These are phyloP conservation scores for Apamea monoglypha DNA, from an alignment of 2,888 invertebrate genomes.

Conservation along the genomic window DNA sequence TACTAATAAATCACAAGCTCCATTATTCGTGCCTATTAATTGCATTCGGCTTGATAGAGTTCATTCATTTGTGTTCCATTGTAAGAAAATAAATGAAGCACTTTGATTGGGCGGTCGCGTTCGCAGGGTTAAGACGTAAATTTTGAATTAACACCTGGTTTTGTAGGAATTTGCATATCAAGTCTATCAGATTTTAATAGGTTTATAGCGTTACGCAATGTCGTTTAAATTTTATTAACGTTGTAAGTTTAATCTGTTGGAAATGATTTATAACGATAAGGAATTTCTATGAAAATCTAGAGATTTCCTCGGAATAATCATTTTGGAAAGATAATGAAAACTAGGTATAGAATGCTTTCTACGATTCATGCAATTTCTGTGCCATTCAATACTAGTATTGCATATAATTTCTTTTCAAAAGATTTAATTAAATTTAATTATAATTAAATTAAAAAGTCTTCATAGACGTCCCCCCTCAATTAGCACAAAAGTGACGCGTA, in stretches of 20 bases:
- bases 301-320: neutral
- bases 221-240: conserved; percentile 47
- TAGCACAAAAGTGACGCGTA: neutral
- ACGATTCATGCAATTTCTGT: neutral
- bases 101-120: conserved; percentile 74
- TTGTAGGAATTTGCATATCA: conserved; percentile 63
- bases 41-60: conserved; percentile 85
- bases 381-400: neutral
- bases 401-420: neutral
- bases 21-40: conserved; percentile 86
- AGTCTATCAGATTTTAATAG: conserved; percentile 58
- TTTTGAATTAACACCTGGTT: conserved; percentile 65
- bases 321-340: neutral
- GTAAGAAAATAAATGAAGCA: conserved; percentile 81
- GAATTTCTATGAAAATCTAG: neutral
- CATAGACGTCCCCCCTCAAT: neutral
- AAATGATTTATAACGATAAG: conserved; percentile 21
- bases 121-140: conserved; percentile 68
- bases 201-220: conserved; percentile 47
- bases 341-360: neutral
- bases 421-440: no score
- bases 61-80: conserved; percentile 83
- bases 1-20: conserved; percentile 85
- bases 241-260: conserved; percentile 31
- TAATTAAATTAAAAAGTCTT: no score